Conservation (phyloP, 1,140 invertebrate species). For the Yoshiicerus persimilis region DNA sequence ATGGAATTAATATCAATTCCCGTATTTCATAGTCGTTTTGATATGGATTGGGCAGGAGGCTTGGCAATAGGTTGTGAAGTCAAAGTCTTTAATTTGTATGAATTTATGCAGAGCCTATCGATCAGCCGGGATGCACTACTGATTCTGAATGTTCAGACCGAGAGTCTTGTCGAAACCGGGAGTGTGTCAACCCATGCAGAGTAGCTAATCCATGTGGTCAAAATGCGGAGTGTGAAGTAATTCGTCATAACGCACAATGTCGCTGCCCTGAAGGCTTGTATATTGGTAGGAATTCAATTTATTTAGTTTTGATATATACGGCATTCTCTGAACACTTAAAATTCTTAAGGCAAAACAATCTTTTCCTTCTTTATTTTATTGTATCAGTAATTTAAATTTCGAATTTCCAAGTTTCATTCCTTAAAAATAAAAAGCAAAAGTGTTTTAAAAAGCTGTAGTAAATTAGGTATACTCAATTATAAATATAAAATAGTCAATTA, state of each 20-base stretch:
- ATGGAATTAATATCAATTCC: neutral
- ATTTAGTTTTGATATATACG: neutral
- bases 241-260: slow-evolving; percentile 74
- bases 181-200: slow-evolving; percentile 75
- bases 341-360: no score
- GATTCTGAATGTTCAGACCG: slow-evolving; percentile 71
- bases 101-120: neutral
- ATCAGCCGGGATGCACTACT: slow-evolving; percentile 65
- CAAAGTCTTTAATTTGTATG: neutral
- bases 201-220: slow-evolving; percentile 72
- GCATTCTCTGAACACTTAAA: slow-evolving; percentile 59
- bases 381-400: neutral
- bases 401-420: no score
- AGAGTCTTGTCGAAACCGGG: slow-evolving; percentile 70
- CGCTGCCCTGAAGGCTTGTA: slow-evolving; percentile 62
- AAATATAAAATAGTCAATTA: no score
- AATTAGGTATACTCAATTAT: no score
- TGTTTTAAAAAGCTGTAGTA: no score
- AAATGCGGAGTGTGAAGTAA: slow-evolving; percentile 74
- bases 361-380: slow-evolving; percentile 47
- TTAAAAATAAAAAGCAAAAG: no score
- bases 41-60: neutral
- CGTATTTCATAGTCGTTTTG: neutral
- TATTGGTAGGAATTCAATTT: neutral
- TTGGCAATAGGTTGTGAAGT: neutral